Conservation (phyloP, 2,888 invertebrate genomes). For the Apoda limacodes region DNA sequence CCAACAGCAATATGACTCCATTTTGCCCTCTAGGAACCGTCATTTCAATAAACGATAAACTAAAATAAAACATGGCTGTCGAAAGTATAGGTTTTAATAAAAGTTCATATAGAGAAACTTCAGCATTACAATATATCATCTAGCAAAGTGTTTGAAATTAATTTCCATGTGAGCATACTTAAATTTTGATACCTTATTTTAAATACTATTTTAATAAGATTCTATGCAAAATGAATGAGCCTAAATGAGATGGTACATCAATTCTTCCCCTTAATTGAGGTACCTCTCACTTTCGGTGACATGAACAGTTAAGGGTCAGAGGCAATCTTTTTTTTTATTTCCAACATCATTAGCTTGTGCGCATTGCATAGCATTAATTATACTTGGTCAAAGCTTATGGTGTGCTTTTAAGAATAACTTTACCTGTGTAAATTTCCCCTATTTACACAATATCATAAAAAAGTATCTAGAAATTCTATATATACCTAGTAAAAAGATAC, state of each 20-base stretch:
- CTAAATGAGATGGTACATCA: constrained; percentile 50
- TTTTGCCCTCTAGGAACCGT: too few species aligned
- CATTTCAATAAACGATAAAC: too few species aligned
- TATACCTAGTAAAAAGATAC: constrained; percentile 19
- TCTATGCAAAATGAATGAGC: too few species aligned
- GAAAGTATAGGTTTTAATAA: constrained; percentile 71
- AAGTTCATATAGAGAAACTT: constrained; percentile 65
- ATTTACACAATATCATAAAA: constrained; percentile 44
- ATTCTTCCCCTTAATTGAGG: constrained; percentile 66
- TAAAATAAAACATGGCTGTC: constrained; percentile 45
- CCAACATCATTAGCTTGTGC: constrained; percentile 43
- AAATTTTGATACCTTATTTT: constrained; percentile 40
- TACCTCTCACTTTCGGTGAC: constrained; percentile 38
- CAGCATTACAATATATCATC: constrained; percentile 59
- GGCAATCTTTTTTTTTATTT: constrained; percentile 21
- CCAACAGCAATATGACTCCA: too few species aligned
- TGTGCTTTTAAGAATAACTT: constrained; percentile 46
- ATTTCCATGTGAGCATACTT: constrained; percentile 59
- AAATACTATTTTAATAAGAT: constrained; percentile 26
- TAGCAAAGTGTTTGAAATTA: constrained; percentile 63
- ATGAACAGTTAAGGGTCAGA: too few species aligned
- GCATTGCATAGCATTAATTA: constrained; percentile 35
- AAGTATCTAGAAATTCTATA: neutral
- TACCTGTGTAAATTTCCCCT: constrained; percentile 64
- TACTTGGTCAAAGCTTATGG: constrained; percentile 49